Conservation (phyloP, 2,888 invertebrate species). For the Ornithoptera alexandrae region DNA sequence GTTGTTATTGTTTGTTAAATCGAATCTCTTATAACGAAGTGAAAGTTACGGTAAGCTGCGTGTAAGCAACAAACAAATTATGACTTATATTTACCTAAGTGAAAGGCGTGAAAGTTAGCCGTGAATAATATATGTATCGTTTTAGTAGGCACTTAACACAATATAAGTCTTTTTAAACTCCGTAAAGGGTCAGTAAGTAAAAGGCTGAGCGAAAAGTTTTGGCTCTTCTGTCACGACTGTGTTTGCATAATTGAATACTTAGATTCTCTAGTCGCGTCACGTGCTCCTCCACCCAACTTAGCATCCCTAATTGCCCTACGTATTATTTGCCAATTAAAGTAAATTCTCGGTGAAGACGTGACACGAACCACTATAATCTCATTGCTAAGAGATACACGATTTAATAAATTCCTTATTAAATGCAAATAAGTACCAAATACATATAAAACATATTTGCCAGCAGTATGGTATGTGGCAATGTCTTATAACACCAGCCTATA, state of each 20-base stretch:
- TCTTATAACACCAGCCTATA: background rate
- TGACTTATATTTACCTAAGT: constrained; percentile 38
- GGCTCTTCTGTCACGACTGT: constrained; percentile 66
- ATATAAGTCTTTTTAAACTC: constrained; percentile 25
- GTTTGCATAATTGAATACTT: constrained; percentile 78
- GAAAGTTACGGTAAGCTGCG: constrained; percentile 29
- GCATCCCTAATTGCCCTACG: constrained; percentile 80
- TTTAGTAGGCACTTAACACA: constrained; percentile 13
- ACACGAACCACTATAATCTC: constrained; percentile 70
- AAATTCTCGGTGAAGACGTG: constrained; percentile 78
- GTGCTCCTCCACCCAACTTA: constrained; percentile 75
- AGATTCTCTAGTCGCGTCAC: constrained; percentile 72
- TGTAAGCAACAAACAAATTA: constrained; percentile 26
- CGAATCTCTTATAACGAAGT: constrained; percentile 29
- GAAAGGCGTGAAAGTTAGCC: constrained; percentile 57
- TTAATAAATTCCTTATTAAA: constrained; percentile 48
- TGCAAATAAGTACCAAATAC: constrained; percentile 44
- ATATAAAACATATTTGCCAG: constrained; percentile 2
- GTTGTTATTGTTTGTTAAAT: background rate
- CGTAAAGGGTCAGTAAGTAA: constrained; percentile 49
- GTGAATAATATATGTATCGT: constrained; percentile 30
- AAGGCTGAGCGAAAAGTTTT: constrained; percentile 41
- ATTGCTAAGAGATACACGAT: constrained; percentile 51
- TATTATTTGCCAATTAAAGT: constrained; percentile 81
- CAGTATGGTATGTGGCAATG: background rate